These are phyloP conservation scores for Macrosteles quadrilineatus DNA, from an alignment of 1,140 invertebrate species.

Conservation along the genomic window DNA sequence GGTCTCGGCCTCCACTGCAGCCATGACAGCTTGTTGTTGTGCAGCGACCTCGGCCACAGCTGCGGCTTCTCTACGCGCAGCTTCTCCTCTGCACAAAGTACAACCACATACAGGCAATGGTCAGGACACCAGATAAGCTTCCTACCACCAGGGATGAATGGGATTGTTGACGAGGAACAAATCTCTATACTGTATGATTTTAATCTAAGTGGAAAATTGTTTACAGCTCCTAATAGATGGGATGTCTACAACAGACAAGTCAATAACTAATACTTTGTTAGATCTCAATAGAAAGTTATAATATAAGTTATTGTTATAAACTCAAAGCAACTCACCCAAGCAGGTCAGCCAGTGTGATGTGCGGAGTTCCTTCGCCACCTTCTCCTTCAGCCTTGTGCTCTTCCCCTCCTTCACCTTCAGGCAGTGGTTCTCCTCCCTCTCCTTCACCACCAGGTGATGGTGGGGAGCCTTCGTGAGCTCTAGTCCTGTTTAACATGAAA, in stretches of 20 bases:
- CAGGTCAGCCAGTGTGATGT: constrained; percentile 67
- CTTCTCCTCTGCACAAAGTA: constrained; percentile 67
- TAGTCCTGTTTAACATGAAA: no score
- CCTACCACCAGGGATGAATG: no score
- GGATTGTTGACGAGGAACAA: no score
- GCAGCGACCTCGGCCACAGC: constrained; percentile 79
- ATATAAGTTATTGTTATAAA: no score
- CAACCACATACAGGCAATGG: constrained; percentile 8
- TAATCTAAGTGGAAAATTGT: no score
- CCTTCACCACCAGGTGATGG: constrained; percentile 43
- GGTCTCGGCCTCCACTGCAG: constrained; percentile 78
- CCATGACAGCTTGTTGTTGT: constrained; percentile 84
- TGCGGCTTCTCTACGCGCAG: constrained; percentile 74
- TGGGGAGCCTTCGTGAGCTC: constrained; percentile 7
- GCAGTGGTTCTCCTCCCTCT: constrained; percentile 60
- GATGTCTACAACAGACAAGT: no score
- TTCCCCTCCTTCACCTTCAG: constrained; percentile 50
- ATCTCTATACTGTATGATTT: no score
- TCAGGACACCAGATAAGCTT: not conserved
- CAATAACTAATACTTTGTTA: no score
- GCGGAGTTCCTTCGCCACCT: constrained; percentile 60
- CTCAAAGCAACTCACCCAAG: constrained; percentile 59
- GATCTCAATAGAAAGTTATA: no score
- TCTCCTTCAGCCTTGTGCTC: constrained; percentile 57
- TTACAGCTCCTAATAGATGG: no score